Evolutionary conservation across 2,888 invertebrate species (phyloP), one percentile per base, ranked within the genome.

Genomic region (Dromius quadrimaculatus): DNA sequence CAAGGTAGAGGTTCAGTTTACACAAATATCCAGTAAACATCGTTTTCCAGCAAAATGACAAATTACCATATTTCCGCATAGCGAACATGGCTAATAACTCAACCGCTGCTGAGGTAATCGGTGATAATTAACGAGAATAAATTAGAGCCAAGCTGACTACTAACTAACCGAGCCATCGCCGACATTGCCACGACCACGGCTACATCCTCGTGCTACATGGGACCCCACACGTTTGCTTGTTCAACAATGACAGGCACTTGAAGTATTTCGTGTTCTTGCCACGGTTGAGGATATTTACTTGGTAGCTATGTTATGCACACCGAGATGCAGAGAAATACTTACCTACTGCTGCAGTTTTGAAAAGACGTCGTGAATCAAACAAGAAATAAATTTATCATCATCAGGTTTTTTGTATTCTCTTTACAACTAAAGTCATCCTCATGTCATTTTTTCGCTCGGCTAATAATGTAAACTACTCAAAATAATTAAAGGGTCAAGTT

Each of bases 81-180:
- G 68, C 68, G 36, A 57, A 59, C 68, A 59, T 59, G 13, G 59
- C 59, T 59, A 45, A 68, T 66, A 66, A 65, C 20, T 54, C 65
- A 36, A 63, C 54, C 11, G 57, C 66, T 57, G 50, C 66, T 32
- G 43, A 15, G 45, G 59, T 68, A 68, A 68, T 68, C 68, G 59
- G 32, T 45, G 41, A 68, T 68, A 68, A 68, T 68, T 68, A 68
- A 59, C 59, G 43, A 59, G 59, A 68, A 68, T 68, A 59, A 68
- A 68, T 68, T 68, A 68, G 68, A 45, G 38, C 45, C 68, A 11
- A 11, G 19, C 23, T 34, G 59, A 34, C 59, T 59, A 36, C 59
- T 59, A 59, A 59, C 59, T 59, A 59, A 34, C 34, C 59, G 34
- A 32, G 9, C 32, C 32, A 32, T 32, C 32, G 57, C 20, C 15